Percentiles rank a stretch among this genome's conserved stretches.
These are phyloP conservation scores for Dascillus cervinus DNA, from an alignment of 2,888 invertebrate genomes.

Conservation along the genomic window DNA sequence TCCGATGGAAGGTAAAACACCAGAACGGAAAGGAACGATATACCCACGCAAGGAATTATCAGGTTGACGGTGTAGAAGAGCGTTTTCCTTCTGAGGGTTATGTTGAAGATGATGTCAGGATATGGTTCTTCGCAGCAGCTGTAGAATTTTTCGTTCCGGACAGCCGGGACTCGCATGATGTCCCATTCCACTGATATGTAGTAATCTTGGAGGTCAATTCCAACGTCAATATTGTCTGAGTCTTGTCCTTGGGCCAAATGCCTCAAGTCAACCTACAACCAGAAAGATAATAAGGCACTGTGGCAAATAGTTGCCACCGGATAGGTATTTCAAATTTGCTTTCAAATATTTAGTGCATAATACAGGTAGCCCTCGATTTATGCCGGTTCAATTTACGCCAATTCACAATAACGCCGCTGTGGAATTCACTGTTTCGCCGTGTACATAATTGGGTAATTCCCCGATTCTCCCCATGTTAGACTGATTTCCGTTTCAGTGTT, in stretches of 20 bases:
- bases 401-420: too few species aligned
- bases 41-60: slow-evolving; percentile 95
- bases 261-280: slow-evolving; percentile 75
- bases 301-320: too few species aligned
- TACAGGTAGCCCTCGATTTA: too few species aligned
- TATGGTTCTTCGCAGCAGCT: slow-evolving; percentile 96
- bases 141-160: slow-evolving; percentile 86
- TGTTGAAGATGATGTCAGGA: slow-evolving; percentile 95
- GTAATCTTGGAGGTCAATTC: slow-evolving; percentile 88
- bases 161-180: slow-evolving; percentile 87
- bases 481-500: too few species aligned
- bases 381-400: too few species aligned
- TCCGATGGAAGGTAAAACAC: slow-evolving; percentile 97
- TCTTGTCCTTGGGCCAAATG: slow-evolving; percentile 82
- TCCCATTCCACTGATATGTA: slow-evolving; percentile 99
- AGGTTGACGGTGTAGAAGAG: slow-evolving; percentile 97
- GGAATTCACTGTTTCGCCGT: too few species aligned
- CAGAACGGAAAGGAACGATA: slow-evolving; percentile 91
- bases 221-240: slow-evolving; percentile 80
- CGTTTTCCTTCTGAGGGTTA: slow-evolving; percentile 89
- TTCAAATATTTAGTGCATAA: too few species aligned
- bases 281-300: too few species aligned
- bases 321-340: too few species aligned
- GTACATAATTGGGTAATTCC: too few species aligned
- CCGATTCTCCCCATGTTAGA: too few species aligned